phyloP scores from a whole-genome alignment of 2,797 vertebrate species.

The Aulostomus chinensis region DNA sequence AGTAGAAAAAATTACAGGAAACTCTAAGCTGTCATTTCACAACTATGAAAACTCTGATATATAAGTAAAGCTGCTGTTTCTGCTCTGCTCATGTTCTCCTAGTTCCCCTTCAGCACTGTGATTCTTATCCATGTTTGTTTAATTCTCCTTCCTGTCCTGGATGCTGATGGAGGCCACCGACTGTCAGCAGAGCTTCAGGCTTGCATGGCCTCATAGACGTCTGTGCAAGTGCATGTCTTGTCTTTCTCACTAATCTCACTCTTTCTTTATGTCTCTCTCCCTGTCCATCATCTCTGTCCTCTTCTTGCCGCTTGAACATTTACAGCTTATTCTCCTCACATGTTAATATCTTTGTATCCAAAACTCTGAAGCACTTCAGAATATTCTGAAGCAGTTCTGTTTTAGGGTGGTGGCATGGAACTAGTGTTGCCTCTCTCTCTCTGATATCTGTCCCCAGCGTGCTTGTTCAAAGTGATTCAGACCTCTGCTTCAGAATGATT shows the following conservation, averaged over 20 bases:
- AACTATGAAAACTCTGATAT: too few species aligned
- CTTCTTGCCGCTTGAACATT: constrained; percentile 88
- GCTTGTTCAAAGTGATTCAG: constrained; percentile 87
- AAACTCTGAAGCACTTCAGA: constrained; percentile 90
- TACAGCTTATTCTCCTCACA: constrained; percentile 90
- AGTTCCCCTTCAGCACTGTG: constrained; percentile 58
- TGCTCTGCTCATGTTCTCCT: constrained; percentile 65
- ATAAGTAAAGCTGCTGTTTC: constrained; percentile 48
- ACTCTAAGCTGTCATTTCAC: too few species aligned
- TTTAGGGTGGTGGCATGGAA: constrained; percentile 99
- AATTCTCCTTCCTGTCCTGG: constrained; percentile 53
- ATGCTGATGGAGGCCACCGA: constrained; percentile 71
- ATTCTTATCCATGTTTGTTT: constrained; percentile 62
- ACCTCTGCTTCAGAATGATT: constrained; percentile 95
- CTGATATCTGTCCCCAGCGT: constrained; percentile 90
- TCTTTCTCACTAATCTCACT: constrained; percentile 61
- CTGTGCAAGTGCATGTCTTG: constrained; percentile 80
- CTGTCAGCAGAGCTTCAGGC: constrained; percentile 83
- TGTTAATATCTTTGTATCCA: constrained; percentile 74
- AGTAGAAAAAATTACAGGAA: too few species aligned
- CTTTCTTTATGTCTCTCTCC: constrained; percentile 40
- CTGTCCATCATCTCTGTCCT: constrained; percentile 44
- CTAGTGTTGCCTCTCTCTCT: constrained; percentile 98
- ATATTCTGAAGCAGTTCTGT: constrained; percentile 99
- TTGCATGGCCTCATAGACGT: constrained; percentile 89